Percentiles rank a stretch among this genome's conserved stretches.
Evolutionary conservation across 2,797 vertebrate species (phyloP).

Genomic region (Philypnodon macrostomus): DNA sequence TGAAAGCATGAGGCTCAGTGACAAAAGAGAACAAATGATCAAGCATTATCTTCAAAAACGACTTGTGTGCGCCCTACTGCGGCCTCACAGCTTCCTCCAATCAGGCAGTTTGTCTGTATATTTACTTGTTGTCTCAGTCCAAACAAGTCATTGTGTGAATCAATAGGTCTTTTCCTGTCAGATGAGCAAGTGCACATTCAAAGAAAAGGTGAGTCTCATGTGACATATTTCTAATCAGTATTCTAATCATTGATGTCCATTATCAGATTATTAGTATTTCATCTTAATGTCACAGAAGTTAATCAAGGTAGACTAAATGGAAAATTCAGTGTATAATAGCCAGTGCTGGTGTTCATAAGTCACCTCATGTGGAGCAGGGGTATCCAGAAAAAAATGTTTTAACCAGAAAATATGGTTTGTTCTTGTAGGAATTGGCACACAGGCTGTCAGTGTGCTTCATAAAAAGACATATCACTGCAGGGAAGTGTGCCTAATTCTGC

Average conservation of each 20-base stretch:
- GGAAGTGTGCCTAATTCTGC: slow-evolving; percentile 70
- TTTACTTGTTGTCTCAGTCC: slow-evolving; percentile 51
- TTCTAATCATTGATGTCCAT: slow-evolving; percentile 12
- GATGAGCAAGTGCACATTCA: slow-evolving; percentile 11
- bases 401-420: slow-evolving; percentile 34
- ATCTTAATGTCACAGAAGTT: slow-evolving; percentile 29
- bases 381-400: slow-evolving; percentile 21
- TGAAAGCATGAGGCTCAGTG: slow-evolving; percentile 51
- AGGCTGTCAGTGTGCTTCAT: slow-evolving; percentile 64
- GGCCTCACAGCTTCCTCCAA: slow-evolving; percentile 59
- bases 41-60: slow-evolving; percentile 62
- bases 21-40: slow-evolving; percentile 57
- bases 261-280: slow-evolving; percentile 17
- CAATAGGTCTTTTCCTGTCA: slow-evolving; percentile 40
- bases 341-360: slow-evolving; percentile 18
- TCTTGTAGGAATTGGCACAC: slow-evolving; percentile 56
- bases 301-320: slow-evolving; percentile 19
- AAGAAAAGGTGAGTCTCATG: slow-evolving; percentile 17
- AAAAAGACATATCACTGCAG: slow-evolving; percentile 72
- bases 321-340: slow-evolving; percentile 13
- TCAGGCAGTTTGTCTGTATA: slow-evolving; percentile 56
- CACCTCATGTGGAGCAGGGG: slow-evolving; percentile 30
- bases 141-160: slow-evolving; percentile 44
- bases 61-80: slow-evolving; percentile 46
- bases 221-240: slow-evolving; percentile 16